Evolutionary conservation across 2,888 invertebrate species (phyloP).

Genomic region (Sarcophaga carnaria): DNA sequence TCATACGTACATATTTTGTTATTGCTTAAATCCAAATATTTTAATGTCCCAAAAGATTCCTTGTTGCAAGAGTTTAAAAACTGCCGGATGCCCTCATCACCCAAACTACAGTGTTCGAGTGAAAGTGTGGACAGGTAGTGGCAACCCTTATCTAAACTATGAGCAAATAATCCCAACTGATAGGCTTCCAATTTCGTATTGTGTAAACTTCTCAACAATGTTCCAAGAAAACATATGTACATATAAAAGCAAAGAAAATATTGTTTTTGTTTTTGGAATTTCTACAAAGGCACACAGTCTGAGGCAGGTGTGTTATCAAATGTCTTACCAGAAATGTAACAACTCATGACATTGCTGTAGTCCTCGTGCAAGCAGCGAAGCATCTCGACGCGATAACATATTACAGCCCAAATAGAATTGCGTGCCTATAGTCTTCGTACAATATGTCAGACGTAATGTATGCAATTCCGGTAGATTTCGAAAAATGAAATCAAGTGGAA

Average conservation of each 20-base stretch:
- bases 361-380: conserved; percentile 76
- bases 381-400: conserved; percentile 78
- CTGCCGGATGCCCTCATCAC: conserved; percentile 79
- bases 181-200: conserved; percentile 79
- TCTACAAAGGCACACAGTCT: not conserved
- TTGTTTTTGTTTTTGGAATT: conserved; percentile 27
- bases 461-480: conserved; percentile 80
- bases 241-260: conserved; percentile 17
- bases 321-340: conserved; percentile 77
- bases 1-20: conserved; percentile 78
- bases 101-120: conserved; percentile 78
- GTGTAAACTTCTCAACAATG: conserved; percentile 74
- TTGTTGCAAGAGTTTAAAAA: conserved; percentile 77
- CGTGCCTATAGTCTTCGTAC: conserved; percentile 79
- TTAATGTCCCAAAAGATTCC: conserved; percentile 78
- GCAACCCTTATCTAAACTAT: conserved; percentile 80
- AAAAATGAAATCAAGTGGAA: conserved; percentile 81
- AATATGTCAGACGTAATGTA: conserved; percentile 79
- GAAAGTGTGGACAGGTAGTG: conserved; percentile 77
- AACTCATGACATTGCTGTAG: conserved; percentile 79
- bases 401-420: conserved; percentile 81
- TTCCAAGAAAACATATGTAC: conserved; percentile 6
- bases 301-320: too few species aligned
- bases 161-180: conserved; percentile 77
- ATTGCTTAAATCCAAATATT: conserved; percentile 78